Evolutionary conservation across 2,113 vertebrate genomes (phyloP).

Genomic region (Platichthys flesus): DNA sequence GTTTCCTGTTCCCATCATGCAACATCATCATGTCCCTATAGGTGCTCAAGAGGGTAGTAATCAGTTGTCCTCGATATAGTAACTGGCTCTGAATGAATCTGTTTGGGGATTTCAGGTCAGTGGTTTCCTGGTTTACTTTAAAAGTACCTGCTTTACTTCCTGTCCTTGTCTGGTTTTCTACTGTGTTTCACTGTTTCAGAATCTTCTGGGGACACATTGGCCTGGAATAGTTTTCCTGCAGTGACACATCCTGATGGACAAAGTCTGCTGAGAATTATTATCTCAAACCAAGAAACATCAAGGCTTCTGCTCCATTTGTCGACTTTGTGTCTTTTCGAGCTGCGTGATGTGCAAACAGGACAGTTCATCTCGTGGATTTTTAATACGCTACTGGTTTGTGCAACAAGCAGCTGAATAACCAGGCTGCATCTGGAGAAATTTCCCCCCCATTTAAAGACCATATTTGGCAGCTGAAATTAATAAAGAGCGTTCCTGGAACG

Average conservation of each 20-base stretch:
- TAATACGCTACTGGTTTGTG: slow-evolving; percentile 9
- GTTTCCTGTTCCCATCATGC: no score
- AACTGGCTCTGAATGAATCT: no score
- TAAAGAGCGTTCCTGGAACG: no score
- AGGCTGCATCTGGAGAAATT: slow-evolving; percentile 9
- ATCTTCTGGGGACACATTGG: not conserved
- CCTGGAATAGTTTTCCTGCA: slow-evolving; percentile 13
- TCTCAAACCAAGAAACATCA: slow-evolving; percentile 15
- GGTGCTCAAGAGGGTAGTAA: no score
- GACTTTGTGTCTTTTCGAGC: not conserved
- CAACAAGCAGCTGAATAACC: not conserved
- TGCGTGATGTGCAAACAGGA: slow-evolving; percentile 16
- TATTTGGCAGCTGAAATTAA: not conserved
- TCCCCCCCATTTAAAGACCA: slow-evolving; percentile 6
- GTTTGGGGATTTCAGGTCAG: no score
- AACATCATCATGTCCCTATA: no score
- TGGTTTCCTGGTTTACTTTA: no score
- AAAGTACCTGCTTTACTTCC: no score
- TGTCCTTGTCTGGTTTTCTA: no score
- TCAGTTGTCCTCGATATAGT: no score
- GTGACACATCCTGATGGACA: slow-evolving; percentile 25
- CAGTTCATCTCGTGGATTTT: slow-evolving; percentile 11
- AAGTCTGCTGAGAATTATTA: slow-evolving; percentile 39
- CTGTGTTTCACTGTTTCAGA: no score
- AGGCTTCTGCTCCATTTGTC: not conserved